Evolutionary conservation across 2,888 invertebrate species (phyloP).

Genomic region (Steromphala cineraria): DNA sequence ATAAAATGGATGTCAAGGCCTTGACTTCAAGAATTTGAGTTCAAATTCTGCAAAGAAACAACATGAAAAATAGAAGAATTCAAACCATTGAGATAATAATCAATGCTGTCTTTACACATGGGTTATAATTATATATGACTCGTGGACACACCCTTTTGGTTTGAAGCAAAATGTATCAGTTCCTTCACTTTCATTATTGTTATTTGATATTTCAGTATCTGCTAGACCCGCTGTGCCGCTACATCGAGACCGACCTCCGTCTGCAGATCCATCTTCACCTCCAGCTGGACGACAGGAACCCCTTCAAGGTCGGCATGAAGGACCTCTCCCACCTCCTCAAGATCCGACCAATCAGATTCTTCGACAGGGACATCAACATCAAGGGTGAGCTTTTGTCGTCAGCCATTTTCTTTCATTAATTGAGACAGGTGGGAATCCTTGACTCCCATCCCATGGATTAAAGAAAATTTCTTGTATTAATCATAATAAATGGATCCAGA

Average conservation of each 20-base stretch:
- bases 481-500: not conserved
- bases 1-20: no score
- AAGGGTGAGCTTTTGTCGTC: constrained; percentile 77
- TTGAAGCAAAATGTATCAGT: no score
- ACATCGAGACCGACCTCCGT: constrained; percentile 93
- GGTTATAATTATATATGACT: no score
- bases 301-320: constrained; percentile 82
- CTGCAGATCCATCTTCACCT: constrained; percentile 94
- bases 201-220: constrained; percentile 60
- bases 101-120: no score
- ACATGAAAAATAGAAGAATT: no score
- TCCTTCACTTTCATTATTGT: no score
- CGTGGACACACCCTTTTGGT: no score
- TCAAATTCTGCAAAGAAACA: no score
- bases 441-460: not conserved
- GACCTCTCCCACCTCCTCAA: constrained; percentile 81
- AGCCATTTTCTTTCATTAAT: no score
- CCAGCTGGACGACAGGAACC: constrained; percentile 81
- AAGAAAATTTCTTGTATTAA: not conserved
- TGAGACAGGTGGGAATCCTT: no score
- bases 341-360: constrained; percentile 78
- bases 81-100: no score
- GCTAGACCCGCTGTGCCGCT: constrained; percentile 84
- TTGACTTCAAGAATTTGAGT: no score
- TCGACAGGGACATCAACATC: constrained; percentile 80